Evolutionary conservation across 2,888 invertebrate genomes (phyloP).

Genomic region (Drosophila suboccidentalis): DNA sequence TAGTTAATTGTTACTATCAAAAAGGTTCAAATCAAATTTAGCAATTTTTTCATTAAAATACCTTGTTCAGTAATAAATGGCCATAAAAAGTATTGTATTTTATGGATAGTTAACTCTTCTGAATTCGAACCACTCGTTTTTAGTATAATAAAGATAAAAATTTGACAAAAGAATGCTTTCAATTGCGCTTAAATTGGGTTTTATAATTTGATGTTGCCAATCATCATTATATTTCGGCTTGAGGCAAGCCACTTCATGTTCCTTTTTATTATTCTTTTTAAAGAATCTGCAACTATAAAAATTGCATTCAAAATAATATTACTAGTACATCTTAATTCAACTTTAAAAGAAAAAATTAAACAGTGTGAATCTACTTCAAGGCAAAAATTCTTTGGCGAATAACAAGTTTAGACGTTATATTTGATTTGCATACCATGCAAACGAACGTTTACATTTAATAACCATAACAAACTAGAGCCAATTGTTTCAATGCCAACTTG

Average conservation of each 20-base stretch:
- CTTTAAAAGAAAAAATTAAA: too few relatives aligned
- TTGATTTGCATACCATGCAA: neutral
- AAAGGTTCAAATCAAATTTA: too few relatives aligned
- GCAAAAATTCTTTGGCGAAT: neutral
- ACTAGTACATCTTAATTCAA: too few relatives aligned
- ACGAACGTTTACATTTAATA: neutral
- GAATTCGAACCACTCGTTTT: neutral
- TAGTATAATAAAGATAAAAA: neutral
- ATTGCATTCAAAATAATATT: neutral
- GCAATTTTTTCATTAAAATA: too few relatives aligned
- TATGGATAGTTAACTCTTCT: neutral
- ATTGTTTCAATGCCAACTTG: slow-evolving; percentile 31
- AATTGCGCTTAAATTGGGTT: too few relatives aligned
- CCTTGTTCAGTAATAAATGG: too few relatives aligned
- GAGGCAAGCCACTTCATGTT: too few relatives aligned
- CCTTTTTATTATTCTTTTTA: too few relatives aligned
- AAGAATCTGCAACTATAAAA: neutral
- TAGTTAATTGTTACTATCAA: too few relatives aligned
- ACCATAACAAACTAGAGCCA: neutral
- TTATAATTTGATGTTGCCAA: too few relatives aligned
- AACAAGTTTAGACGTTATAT: slow-evolving; percentile 26
- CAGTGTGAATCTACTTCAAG: neutral
- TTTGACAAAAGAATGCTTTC: neutral
- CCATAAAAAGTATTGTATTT: neutral
- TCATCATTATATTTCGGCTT: too few relatives aligned